Conservation (phyloP, 2,113 vertebrate genomes). For the Bufo gargarizans region DNA sequence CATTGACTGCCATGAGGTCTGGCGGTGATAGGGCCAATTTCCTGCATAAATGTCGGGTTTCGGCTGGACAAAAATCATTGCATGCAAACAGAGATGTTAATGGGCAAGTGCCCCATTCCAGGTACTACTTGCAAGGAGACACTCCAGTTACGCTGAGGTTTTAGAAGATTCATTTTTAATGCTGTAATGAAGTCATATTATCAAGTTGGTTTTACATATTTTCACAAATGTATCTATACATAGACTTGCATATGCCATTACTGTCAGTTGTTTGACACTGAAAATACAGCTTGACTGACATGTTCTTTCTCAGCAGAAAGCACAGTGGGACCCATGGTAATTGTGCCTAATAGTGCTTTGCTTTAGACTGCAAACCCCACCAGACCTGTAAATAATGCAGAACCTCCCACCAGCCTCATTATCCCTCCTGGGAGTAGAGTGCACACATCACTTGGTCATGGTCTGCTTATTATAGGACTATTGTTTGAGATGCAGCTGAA, state of each 20-base stretch:
- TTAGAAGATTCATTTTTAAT: neutral
- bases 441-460: constrained; percentile 15
- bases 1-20: too few species aligned
- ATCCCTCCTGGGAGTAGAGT: constrained; percentile 24
- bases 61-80: too few species aligned
- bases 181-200: neutral
- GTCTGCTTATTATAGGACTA: constrained; percentile 13
- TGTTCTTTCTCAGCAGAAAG: neutral
- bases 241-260: neutral
- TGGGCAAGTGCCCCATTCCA: too few species aligned
- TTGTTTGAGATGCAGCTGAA: constrained; percentile 14
- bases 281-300: constrained; percentile 38
- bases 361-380: neutral
- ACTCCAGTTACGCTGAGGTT: neutral
- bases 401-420: neutral
- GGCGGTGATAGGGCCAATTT: too few species aligned
- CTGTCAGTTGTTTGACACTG: neutral
- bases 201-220: neutral
- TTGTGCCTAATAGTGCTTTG: constrained; percentile 31
- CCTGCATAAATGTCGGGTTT: too few species aligned
- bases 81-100: too few species aligned
- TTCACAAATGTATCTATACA: neutral
- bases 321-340: constrained; percentile 31
- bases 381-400: constrained; percentile 49
- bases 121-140: too few species aligned